Base-by-base conservation (phyloP, 2,888 invertebrate genomes). In the Sesia apiformis region DNA sequence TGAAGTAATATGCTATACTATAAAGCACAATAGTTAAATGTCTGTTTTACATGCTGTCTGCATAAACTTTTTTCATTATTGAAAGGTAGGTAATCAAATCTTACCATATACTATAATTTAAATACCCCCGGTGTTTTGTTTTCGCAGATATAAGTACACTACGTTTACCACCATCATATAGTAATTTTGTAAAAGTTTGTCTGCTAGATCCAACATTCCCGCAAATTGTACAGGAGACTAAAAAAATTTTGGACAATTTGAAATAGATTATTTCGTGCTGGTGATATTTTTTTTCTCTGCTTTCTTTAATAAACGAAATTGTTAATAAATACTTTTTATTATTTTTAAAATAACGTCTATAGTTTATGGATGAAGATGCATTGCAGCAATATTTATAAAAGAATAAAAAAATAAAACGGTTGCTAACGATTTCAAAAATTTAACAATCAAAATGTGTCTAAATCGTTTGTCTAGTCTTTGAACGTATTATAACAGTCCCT, bases 151-250 rank as follows among this genome's bases (percentile, higher is more conserved):
- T 8, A n/a, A 8, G 8, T 4, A 8, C 8, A 0, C 39, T 52
- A 3, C 52, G 57, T 4, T 52, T 76, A n/a, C 78, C 82, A 5
- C 42, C 57, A 8, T 61, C 69, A 3, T 78, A 72, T 50, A 65
- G 55, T 3, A 72, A 74, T 57, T 86, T 87, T 59, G 64, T 85
- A 2, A 84, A 77, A 60, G 46, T 85, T 4, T 84, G 85, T 60
- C 58, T 88, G 38, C 54, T 87, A 23, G 88, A 88, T 61, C 88
- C 88, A n/a, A 61, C 57, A 3, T 85, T 87, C 61, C 79, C 80
- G 0, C 61, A 74, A 59, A 41, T 78, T 3, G 69, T 88, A 5
- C 51, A 59, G 43, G 74, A 81, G 67, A 74, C 77, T n/a, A 74
- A 80, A 59, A 71, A 74, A 8, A n/a, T 46, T 46, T 46, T 46